phyloP scores from a whole-genome alignment of 1,140 invertebrate genomes.

The Leguminivora glycinivorella region DNA sequence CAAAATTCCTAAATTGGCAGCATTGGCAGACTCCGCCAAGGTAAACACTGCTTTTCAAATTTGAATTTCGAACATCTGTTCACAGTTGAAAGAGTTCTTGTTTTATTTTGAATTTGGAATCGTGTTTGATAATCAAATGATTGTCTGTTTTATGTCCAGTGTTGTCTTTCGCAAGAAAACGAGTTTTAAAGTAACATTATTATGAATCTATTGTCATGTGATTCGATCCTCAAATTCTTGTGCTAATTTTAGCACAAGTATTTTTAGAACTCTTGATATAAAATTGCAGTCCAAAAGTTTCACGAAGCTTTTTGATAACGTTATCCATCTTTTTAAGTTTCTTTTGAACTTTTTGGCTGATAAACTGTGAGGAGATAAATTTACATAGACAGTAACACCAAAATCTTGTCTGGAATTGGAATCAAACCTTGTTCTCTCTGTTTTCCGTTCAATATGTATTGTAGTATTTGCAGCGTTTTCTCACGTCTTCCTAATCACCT shows the following conservation, averaged over 20 bases:
- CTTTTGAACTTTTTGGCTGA: neutral
- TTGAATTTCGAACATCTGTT: conserved; percentile 4
- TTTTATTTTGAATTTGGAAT: neutral
- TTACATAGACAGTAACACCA: neutral
- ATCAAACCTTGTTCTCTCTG: neutral
- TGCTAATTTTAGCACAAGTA: neutral
- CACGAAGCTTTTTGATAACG: neutral
- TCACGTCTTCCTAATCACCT: conserved; percentile 16
- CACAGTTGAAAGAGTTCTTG: neutral
- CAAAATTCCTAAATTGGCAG: neutral
- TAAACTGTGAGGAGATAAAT: neutral
- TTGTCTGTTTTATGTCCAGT: neutral
- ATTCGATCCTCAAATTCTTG: neutral
- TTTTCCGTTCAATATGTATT: conserved; percentile 14
- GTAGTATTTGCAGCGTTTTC: conserved; percentile 4
- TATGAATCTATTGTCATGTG: neutral
- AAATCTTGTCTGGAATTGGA: neutral
- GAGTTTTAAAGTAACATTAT: neutral
- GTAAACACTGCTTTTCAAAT: neutral
- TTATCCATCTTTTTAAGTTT: neutral
- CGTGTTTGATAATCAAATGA: neutral
- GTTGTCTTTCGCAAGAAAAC: neutral
- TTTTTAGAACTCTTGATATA: neutral
- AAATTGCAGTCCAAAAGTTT: neutral
- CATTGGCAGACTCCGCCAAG: conserved; percentile 1